Conservation (phyloP, 2,888 invertebrate species). For the Dugesia japonica region DNA sequence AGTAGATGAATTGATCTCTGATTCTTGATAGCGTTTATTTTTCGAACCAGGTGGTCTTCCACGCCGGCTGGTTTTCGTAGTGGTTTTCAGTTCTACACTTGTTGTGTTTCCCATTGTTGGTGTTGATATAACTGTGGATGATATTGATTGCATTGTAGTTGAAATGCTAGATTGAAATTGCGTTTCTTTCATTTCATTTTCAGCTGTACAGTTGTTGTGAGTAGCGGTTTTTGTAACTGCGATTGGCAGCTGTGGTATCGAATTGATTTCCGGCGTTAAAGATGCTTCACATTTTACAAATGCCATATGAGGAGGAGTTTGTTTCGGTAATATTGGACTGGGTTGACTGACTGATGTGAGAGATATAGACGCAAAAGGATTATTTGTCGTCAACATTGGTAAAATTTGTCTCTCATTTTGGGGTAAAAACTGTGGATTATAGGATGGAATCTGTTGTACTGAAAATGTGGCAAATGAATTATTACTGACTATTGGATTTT, state of each 20-base stretch:
- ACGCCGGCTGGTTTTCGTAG: neutral
- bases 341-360: slow-evolving; percentile 3
- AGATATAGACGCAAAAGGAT: neutral
- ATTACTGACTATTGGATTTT: slow-evolving; percentile 4
- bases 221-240: neutral
- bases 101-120: slow-evolving; percentile 5
- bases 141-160: neutral
- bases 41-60: slow-evolving; percentile 29
- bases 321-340: slow-evolving; percentile 3
- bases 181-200: slow-evolving; percentile 14
- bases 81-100: neutral
- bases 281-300: slow-evolving; percentile 15
- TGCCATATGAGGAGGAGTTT: neutral
- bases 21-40: slow-evolving; percentile 17
- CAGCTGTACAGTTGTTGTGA: neutral
- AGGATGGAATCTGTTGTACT: neutral
- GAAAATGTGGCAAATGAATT: slow-evolving; percentile 4
- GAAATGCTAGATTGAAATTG: neutral
- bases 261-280: slow-evolving; percentile 20
- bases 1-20: neutral
- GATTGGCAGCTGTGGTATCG: neutral
- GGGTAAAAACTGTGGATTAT: neutral
- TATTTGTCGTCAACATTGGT: neutral
- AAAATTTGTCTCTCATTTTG: neutral
- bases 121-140: neutral